Conservation (phyloP, 92 coral and sea anemone species). For the Galaxea fascicularis region DNA sequence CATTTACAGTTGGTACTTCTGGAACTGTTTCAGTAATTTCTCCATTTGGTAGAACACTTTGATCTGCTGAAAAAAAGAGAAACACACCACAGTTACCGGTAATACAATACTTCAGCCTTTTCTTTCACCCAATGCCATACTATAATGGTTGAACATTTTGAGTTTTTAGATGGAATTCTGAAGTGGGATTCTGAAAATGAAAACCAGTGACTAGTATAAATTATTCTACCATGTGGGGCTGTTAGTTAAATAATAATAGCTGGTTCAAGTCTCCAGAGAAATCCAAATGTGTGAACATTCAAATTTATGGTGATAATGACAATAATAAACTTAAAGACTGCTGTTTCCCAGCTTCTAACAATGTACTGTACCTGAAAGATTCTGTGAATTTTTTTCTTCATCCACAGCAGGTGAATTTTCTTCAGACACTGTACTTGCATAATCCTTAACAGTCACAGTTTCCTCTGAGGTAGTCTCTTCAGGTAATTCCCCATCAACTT, state of each 20-base stretch:
- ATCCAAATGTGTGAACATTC: background rate
- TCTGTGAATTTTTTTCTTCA: background rate
- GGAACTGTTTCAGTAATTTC: slow-evolving; percentile 17
- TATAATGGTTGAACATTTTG: background rate
- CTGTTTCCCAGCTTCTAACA: too few species aligned
- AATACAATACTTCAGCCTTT: background rate
- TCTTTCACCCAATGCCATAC: background rate
- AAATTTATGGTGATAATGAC: background rate
- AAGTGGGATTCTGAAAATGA: background rate
- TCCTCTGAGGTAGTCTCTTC: background rate
- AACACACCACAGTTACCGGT: background rate
- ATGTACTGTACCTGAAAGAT: slow-evolving; percentile 6
- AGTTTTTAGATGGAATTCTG: background rate
- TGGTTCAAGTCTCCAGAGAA: background rate
- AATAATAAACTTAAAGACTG: too few species aligned
- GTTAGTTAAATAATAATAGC: too few species aligned
- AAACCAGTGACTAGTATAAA: background rate
- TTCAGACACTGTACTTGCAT: slow-evolving; percentile 11
- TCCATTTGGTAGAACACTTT: slow-evolving; percentile 29
- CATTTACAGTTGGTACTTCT: slow-evolving; percentile 33
- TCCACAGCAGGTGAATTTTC: slow-evolving; percentile 3
- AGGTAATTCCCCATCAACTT: background rate
- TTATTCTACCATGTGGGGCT: too few species aligned
- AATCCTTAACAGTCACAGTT: background rate
- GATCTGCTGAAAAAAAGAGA: slow-evolving; percentile 22